phyloP scores from a whole-genome alignment of 92 coral and sea anemone species.

The Siderastrea siderea region DNA sequence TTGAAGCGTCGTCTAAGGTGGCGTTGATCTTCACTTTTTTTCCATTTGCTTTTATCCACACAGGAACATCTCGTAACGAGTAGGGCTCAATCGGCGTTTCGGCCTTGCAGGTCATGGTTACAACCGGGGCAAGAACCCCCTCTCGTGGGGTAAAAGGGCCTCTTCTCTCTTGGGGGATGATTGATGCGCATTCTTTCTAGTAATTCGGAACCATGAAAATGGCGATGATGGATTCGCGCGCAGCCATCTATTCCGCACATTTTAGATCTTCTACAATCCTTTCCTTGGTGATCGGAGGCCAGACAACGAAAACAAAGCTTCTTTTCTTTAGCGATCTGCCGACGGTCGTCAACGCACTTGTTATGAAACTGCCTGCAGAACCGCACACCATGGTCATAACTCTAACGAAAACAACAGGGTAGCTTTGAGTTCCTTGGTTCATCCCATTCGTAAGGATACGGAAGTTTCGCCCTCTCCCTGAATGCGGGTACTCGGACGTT shows the following conservation, averaged over 20 bases:
- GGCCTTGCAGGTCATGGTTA: constrained; percentile 16
- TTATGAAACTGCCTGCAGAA: constrained; percentile 35
- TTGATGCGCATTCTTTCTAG: too few species aligned
- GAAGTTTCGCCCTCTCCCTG: not conserved
- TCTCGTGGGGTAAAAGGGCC: not conserved
- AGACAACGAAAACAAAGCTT: constrained; percentile 70
- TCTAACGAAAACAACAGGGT: constrained; percentile 43
- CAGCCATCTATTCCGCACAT: constrained; percentile 10
- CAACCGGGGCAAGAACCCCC: not conserved
- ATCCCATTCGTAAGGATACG: not conserved
- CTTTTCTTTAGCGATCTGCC: constrained; percentile 71
- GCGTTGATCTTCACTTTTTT: constrained; percentile 47
- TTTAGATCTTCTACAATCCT: constrained; percentile 22
- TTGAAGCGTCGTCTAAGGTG: constrained; percentile 27
- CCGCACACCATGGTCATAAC: constrained; percentile 61
- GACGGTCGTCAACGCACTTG: constrained; percentile 48
- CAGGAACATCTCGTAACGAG: constrained; percentile 45
- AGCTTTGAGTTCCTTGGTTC: not conserved
- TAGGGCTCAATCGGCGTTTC: constrained; percentile 12
- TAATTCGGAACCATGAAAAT: not conserved
- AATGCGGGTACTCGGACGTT: not conserved
- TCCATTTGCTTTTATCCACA: constrained; percentile 59
- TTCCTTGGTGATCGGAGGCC: constrained; percentile 58
- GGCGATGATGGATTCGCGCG: not conserved
- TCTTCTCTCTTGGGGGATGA: not conserved